Evolutionary conservation across 2,888 invertebrate genomes (phyloP).

Genomic region (Nasonovia ribisnigri): DNA sequence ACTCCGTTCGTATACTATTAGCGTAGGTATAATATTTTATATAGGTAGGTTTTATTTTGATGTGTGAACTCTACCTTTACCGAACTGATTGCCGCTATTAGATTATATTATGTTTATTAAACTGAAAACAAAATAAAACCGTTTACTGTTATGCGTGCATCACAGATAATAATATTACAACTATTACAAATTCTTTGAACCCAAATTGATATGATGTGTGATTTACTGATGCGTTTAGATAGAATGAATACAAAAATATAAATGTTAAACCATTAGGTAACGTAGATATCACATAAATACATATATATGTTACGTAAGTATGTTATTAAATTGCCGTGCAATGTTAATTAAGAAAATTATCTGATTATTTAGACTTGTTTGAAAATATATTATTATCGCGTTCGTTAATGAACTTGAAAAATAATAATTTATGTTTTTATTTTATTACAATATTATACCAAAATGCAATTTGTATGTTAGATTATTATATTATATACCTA

Average conservation of each 20-base stretch:
- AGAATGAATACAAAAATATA: not conserved
- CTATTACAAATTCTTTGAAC: not conserved
- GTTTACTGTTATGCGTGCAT: not conserved
- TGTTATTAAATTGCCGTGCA: not conserved
- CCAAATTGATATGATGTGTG: not conserved
- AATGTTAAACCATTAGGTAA: not conserved
- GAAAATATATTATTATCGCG: not conserved
- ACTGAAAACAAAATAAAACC: not conserved
- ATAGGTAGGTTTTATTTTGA: not conserved
- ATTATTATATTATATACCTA: not conserved
- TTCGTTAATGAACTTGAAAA: conserved; percentile 25
- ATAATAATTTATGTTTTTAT: conserved; percentile 4
- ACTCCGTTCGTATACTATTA: not conserved
- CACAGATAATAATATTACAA: not conserved
- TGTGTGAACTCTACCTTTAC: not conserved
- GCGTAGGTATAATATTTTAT: not conserved
- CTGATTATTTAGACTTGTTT: conserved; percentile 21
- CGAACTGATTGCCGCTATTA: not conserved
- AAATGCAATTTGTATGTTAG: not conserved
- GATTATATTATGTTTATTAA: not conserved
- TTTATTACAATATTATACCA: not conserved
- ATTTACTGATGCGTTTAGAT: not conserved
- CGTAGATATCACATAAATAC: not conserved
- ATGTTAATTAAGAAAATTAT: conserved; percentile 11
- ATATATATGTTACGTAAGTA: conserved; percentile 1